Evolutionary conservation across 2,113 vertebrate genomes (phyloP).

Genomic region (Perca schrenkii): DNA sequence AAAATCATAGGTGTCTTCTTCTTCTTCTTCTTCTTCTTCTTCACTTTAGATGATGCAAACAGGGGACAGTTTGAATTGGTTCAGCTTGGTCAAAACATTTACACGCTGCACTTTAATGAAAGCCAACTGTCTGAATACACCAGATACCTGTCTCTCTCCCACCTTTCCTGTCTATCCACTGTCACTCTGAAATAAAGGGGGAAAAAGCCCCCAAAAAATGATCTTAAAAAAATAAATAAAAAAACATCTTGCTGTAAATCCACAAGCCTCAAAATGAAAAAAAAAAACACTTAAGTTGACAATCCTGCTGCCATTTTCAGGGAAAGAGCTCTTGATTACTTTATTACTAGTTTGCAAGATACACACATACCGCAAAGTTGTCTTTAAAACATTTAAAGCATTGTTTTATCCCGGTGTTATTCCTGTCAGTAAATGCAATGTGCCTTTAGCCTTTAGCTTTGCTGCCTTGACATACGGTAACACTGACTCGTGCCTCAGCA

Average conservation of each 20-base stretch:
- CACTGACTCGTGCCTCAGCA: slow-evolving; percentile 7
- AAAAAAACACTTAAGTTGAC: slow-evolving; percentile 16
- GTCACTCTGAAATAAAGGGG: no score
- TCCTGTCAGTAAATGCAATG: slow-evolving; percentile 28
- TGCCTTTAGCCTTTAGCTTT: slow-evolving; percentile 57
- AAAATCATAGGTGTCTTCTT: neutral
- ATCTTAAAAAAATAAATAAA: neutral
- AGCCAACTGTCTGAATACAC: neutral
- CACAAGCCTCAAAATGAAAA: neutral
- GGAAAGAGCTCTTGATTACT: neutral
- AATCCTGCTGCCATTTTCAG: neutral
- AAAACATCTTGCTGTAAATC: neutral
- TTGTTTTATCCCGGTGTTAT: neutral
- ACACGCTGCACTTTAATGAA: neutral
- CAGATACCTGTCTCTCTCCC: neutral
- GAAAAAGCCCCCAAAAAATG: no score
- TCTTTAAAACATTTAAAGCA: neutral
- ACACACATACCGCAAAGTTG: neutral
- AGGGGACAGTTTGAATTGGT: neutral
- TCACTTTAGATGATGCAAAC: neutral
- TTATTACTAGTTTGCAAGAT: neutral
- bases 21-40: neutral
- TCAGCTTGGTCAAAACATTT: neutral
- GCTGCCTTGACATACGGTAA: neutral
- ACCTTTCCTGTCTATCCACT: no score